Conservation (phyloP, 2,888 invertebrate genomes). For the Ceriagrion tenellum region DNA sequence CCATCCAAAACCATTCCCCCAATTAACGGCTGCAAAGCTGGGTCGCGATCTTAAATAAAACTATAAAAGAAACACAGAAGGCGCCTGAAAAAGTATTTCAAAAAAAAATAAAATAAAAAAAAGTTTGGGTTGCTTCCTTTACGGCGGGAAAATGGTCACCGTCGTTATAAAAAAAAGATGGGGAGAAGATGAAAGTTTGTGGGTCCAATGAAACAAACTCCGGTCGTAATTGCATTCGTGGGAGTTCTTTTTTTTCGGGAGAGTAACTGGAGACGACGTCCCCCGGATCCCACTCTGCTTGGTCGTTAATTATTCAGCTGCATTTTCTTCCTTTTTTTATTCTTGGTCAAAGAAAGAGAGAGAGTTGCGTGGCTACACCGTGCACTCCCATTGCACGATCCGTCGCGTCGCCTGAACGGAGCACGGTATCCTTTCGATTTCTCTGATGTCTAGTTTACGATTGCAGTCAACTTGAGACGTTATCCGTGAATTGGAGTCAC, state of each 20-base stretch:
- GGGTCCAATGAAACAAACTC: constrained; percentile 25
- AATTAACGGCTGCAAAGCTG: neutral
- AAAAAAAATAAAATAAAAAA: neutral
- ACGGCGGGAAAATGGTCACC: constrained; percentile 19
- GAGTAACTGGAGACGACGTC: neutral
- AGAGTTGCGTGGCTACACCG: neutral
- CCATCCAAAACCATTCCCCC: neutral
- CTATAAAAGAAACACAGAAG: neutral
- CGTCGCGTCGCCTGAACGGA: neutral
- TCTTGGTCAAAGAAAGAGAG: neutral
- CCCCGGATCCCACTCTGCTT: neutral
- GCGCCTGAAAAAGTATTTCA: neutral
- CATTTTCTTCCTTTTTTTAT: neutral
- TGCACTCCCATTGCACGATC: neutral
- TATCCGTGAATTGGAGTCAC: too few species aligned
- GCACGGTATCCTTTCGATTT: neutral
- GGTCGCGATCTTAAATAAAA: constrained; percentile 13
- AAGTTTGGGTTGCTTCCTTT: neutral
- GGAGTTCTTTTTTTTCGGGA: neutral
- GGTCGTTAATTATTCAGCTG: constrained; percentile 3
- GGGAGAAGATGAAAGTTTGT: neutral
- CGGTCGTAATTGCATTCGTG: neutral
- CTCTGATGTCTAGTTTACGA: too few species aligned
- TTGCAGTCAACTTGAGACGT: too few species aligned
- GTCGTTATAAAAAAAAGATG: neutral